A percentile compares a stretch with the other conserved stretches of the same genome.
Conservation (phyloP, 2,797 vertebrate species). For the Enteromius viviparus region DNA sequence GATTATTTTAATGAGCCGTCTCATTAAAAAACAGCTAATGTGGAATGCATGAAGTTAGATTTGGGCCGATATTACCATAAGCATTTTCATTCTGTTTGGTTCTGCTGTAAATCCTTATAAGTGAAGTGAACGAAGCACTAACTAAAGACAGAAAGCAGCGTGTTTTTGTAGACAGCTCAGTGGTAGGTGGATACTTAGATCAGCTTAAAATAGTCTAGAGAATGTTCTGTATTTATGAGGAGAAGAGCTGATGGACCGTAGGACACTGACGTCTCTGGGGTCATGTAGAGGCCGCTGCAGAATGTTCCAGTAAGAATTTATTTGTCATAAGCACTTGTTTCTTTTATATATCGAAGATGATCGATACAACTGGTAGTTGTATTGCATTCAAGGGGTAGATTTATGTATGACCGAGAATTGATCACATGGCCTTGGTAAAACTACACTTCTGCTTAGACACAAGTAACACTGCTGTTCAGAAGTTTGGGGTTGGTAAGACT, state of each 20-base stretch:
- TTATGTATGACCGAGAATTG: not conserved
- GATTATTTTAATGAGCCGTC: conserved; percentile 29
- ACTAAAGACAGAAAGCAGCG: not conserved
- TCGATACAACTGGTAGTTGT: not conserved
- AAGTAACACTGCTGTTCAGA: too few species aligned
- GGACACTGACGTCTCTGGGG: not conserved
- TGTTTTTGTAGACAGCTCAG: not conserved
- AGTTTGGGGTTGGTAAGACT: not conserved
- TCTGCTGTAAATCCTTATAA: not conserved
- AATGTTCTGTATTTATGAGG: conserved; percentile 16
- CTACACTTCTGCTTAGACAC: not conserved
- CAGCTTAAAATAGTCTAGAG: conserved; percentile 36
- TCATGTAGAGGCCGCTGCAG: conserved; percentile 3
- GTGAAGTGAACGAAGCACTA: not conserved
- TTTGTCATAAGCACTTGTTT: conserved; percentile 1
- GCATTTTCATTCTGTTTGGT: not conserved
- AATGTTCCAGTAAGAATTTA: not conserved
- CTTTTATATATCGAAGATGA: not conserved
- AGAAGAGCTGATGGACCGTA: not conserved
- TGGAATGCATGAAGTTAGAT: conserved; percentile 19
- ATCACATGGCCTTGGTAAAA: not conserved
- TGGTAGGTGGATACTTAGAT: conserved; percentile 20
- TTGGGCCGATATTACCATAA: conserved; percentile 30
- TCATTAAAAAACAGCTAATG: conserved; percentile 30
- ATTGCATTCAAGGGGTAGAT: not conserved